Conservation (phyloP, 2,888 invertebrate species). For the Empis stercorea region DNA sequence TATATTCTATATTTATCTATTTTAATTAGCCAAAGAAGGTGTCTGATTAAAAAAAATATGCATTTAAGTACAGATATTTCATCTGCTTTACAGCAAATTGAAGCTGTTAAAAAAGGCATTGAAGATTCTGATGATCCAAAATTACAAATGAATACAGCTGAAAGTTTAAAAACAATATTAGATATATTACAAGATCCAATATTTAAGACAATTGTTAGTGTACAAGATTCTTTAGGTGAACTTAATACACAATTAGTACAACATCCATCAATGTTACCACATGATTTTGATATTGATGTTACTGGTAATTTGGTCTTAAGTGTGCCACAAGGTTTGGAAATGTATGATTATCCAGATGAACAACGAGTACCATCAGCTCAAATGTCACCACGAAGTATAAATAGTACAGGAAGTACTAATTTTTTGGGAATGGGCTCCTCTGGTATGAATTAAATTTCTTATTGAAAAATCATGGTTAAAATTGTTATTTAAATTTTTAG, state of each 20-base stretch:
- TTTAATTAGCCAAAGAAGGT: too few relatives aligned
- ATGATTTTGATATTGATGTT: slow-evolving; percentile 84
- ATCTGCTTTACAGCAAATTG: slow-evolving; percentile 76
- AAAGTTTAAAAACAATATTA: slow-evolving; percentile 71
- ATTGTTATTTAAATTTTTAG: slow-evolving; percentile 7
- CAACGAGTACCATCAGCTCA: slow-evolving; percentile 67
- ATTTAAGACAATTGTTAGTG: slow-evolving; percentile 75
- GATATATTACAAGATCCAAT: slow-evolving; percentile 82
- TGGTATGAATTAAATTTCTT: not conserved
- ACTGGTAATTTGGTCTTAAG: slow-evolving; percentile 60
- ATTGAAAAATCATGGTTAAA: not conserved
- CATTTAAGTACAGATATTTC: slow-evolving; percentile 56
- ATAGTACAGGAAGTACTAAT: slow-evolving; percentile 37
- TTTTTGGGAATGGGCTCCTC: slow-evolving; percentile 12
- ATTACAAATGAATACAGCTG: slow-evolving; percentile 54
- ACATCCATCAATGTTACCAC: slow-evolving; percentile 84
- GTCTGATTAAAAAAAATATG: slow-evolving; percentile 17
- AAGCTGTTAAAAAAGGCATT: slow-evolving; percentile 75
- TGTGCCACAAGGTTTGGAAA: slow-evolving; percentile 44
- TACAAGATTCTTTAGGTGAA: slow-evolving; percentile 82
- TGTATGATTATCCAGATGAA: slow-evolving; percentile 50
- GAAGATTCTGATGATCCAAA: slow-evolving; percentile 76
- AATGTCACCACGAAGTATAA: slow-evolving; percentile 54
- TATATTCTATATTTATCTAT: too few relatives aligned
- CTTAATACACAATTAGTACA: slow-evolving; percentile 75